phyloP scores from a whole-genome alignment of 2,888 invertebrate species.

The Drosophila anceps region DNA sequence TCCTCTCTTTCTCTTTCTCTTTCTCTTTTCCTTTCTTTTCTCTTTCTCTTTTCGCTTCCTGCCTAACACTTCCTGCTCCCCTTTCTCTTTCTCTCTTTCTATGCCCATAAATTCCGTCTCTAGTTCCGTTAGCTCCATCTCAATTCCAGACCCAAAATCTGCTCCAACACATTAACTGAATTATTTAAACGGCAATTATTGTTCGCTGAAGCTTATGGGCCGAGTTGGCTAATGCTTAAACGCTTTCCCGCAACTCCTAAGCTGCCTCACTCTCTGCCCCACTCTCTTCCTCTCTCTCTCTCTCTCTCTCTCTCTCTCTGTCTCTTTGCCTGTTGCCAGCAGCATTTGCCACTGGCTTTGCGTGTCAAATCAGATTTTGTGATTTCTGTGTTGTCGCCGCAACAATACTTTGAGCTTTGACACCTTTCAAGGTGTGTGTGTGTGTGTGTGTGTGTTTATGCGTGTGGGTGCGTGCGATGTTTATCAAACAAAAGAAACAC shows the following conservation, averaged over 20 bases:
- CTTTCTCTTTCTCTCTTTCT: neutral
- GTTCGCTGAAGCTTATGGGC: neutral
- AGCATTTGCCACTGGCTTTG: conserved; percentile 53
- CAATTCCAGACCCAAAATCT: conserved; percentile 27
- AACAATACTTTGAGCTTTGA: conserved; percentile 41
- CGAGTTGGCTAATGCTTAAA: neutral
- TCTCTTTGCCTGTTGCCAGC: conserved; percentile 23
- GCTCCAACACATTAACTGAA: conserved; percentile 21
- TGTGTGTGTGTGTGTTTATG: neutral
- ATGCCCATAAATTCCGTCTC: neutral
- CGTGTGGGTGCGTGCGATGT: conserved; percentile 34
- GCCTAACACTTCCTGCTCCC: too few relatives aligned
- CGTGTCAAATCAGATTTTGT: conserved; percentile 76
- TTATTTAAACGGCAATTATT: conserved; percentile 49
- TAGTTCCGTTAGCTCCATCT: conserved; percentile 1
- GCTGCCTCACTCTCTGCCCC: neutral
- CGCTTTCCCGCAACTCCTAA: neutral
- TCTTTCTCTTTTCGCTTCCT: too few relatives aligned
- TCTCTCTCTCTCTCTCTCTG: neutral
- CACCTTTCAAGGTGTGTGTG: conserved; percentile 21
- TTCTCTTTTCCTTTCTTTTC: neutral
- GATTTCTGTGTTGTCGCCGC: conserved; percentile 47
- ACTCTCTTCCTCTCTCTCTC: too few relatives aligned
- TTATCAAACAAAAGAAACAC: conserved; percentile 51
- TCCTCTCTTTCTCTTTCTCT: too few relatives aligned